Conservation (phyloP, 2,888 invertebrate genomes). For the Agonopterix alstromeriana region DNA sequence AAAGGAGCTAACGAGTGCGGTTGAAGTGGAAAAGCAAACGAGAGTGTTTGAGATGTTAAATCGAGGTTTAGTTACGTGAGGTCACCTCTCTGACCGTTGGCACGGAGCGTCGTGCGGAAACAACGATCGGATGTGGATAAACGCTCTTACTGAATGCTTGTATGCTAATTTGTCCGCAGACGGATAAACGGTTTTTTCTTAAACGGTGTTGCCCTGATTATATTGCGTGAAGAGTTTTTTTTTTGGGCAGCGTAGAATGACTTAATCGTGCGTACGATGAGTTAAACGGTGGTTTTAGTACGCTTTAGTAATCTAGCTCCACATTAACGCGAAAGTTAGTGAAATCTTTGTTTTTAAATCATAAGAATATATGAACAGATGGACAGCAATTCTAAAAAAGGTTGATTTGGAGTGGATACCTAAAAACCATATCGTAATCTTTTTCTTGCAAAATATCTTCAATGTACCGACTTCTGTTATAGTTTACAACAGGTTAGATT, state of each 20-base stretch:
- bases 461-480: too few relatives aligned
- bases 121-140: constrained; percentile 31
- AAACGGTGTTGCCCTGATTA: constrained; percentile 57
- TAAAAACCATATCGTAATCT: too few relatives aligned
- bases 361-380: too few relatives aligned
- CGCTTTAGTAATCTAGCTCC: neutral
- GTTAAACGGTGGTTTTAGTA: constrained; percentile 12
- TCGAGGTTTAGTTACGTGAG: neutral
- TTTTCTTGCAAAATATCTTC: too few relatives aligned
- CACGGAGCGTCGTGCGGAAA: constrained; percentile 30
- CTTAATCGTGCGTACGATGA: constrained; percentile 16
- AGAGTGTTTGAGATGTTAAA: constrained; percentile 10
- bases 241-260: constrained; percentile 17
- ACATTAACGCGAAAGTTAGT: too few relatives aligned
- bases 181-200: constrained; percentile 49
- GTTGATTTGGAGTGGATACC: too few relatives aligned
- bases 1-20: constrained; percentile 4
- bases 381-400: too few relatives aligned
- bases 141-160: constrained; percentile 30
- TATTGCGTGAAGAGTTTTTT: constrained; percentile 51
- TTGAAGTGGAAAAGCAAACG: constrained; percentile 12
- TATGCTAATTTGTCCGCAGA: constrained; percentile 55
- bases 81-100: constrained; percentile 14
- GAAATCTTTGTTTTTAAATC: too few relatives aligned
- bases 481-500: too few relatives aligned